Evolutionary conservation across 2,797 vertebrate species (phyloP).

Genomic region (Enteromius thamalakanensis): DNA sequence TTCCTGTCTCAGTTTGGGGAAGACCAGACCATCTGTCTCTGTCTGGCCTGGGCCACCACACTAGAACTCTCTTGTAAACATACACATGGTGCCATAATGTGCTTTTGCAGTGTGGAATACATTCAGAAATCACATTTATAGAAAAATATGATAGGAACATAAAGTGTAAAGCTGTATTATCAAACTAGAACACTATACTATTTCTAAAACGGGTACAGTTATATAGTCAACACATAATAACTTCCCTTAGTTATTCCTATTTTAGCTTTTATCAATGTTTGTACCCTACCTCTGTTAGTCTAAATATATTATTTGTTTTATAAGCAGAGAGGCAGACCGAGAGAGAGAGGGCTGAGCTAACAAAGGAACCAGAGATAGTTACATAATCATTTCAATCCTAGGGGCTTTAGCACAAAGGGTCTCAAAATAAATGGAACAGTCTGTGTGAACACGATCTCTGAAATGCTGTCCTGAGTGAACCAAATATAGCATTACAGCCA

Average conservation of each 20-base stretch:
- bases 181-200: background rate
- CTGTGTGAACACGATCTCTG: constrained; percentile 19
- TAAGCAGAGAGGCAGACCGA: constrained; percentile 19
- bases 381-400: constrained; percentile 38
- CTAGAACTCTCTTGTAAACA: constrained; percentile 2
- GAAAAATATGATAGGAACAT: background rate
- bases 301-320: constrained; percentile 10
- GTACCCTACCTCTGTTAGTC: constrained; percentile 13
- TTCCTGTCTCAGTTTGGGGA: constrained; percentile 56
- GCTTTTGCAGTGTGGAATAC: constrained; percentile 1
- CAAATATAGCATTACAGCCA: constrained; percentile 9
- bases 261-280: constrained; percentile 5
- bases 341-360: background rate
- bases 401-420: constrained; percentile 28
- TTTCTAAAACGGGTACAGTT: background rate
- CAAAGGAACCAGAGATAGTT: constrained; percentile 30
- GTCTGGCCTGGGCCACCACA: constrained; percentile 42
- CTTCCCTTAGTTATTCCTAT: background rate
- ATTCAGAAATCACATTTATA: background rate
- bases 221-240: background rate
- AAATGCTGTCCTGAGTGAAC: background rate
- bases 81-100: constrained; percentile 18
- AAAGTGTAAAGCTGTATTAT: background rate
- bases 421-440: constrained; percentile 32
- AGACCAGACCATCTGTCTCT: constrained; percentile 57